Evolutionary conservation across 1,140 invertebrate species (phyloP), one percentile per base, ranked within the genome.

Genomic region (Eupristina koningsbergeri): DNA sequence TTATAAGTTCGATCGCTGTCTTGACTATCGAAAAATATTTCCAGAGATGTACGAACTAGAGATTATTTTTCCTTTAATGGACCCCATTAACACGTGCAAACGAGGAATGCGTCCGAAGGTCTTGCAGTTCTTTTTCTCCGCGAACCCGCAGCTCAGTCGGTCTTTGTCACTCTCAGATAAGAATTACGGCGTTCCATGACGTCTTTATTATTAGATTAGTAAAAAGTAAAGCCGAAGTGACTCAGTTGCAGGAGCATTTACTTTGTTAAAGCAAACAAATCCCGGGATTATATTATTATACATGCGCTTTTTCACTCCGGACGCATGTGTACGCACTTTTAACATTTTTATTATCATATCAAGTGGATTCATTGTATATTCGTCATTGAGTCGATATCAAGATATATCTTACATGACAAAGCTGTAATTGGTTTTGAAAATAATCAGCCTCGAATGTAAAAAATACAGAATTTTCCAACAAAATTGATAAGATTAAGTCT

Each of bases 91-190:
- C 41, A 45, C 26, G n/a, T 47, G 69, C 69, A 29, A 45, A 73
- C 26, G n/a, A 73, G 36, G 26, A 41, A 73, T 47, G 39, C 15
- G 36, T 73, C 22, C 45, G 69, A 73, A 73, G 41, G 69, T 73
- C 41, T 73, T 17, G n/a, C 19, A 45, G 45, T 47, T 45, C n/a
- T n/a, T n/a, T n/a, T n/a, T n/a, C 45, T 45, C 41, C 69, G 39
- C 39, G 69, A 73, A 73, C 6, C 45, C 22, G 15, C 69, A 73
- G 34, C 36, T 67, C 64, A 67, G 36, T 15, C 34, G 64, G 31
- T 67, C 64, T 67, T 67, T 67, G 64, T 67, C 64, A 67, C 64
- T 47, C 29, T 6, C 8, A 45, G 69, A 73, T 73, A 73, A 73
- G 69, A 73, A 73, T 73, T 73, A 73, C 69, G 45, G 69, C 41